Conservation (phyloP, 2,113 vertebrate species). For the Corydoras maculifer region DNA sequence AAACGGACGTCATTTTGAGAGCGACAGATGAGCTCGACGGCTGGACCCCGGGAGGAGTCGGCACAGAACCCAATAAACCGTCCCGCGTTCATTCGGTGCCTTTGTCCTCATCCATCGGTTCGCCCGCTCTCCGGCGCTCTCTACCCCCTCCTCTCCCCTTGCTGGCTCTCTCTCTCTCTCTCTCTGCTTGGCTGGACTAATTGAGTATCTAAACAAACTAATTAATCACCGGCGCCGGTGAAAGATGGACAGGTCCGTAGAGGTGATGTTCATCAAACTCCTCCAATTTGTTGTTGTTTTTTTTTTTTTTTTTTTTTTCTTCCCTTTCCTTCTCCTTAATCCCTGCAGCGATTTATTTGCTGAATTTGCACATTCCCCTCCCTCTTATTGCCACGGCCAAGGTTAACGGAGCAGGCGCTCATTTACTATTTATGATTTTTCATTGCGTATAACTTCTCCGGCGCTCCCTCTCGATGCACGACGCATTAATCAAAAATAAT, state of each 20-base stretch:
- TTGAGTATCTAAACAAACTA: conserved; percentile 98
- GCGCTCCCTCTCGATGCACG: conserved; percentile 66
- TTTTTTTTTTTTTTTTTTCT: conserved; percentile 56
- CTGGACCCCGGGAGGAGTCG: too few species aligned
- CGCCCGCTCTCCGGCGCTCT: conserved; percentile 32
- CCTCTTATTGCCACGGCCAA: conserved; percentile 84
- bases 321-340: conserved; percentile 66
- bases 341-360: conserved; percentile 81
- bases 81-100: too few species aligned
- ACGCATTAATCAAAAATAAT: conserved; percentile 99
- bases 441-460: conserved; percentile 77
- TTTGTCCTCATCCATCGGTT: conserved; percentile 48
- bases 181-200: conserved; percentile 86
- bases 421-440: conserved; percentile 99
- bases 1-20: too few species aligned
- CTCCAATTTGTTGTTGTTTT: conserved; percentile 70
- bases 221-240: conserved; percentile 84
- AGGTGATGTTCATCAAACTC: conserved; percentile 91
- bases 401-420: conserved; percentile 94
- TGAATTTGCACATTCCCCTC: conserved; percentile 70
- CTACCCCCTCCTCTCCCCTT: too few species aligned
- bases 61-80: too few species aligned
- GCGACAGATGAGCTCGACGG: too few species aligned
- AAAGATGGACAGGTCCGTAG: conserved; percentile 91
- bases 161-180: conserved; percentile 57